These are phyloP conservation scores for Kryptolebias marmoratus DNA, from an alignment of 2,113 vertebrate genomes.

Conservation along the genomic window DNA sequence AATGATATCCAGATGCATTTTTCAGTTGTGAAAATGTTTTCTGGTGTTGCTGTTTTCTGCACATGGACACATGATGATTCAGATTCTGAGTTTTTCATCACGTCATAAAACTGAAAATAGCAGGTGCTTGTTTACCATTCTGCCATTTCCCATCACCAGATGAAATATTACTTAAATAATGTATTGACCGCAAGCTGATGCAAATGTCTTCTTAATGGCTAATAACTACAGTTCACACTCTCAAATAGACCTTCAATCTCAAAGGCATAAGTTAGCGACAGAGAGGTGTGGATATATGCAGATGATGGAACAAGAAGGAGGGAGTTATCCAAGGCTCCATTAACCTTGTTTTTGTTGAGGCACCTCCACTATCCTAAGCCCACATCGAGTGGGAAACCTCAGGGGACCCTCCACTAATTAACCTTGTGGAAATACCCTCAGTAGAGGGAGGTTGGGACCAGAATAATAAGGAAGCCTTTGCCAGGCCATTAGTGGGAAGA, in stretches of 20 bases:
- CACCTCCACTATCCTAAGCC: constrained; percentile 79
- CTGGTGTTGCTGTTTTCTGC: constrained; percentile 43
- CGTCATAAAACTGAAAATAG: constrained; percentile 53
- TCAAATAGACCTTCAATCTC: constrained; percentile 45
- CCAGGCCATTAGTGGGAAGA: constrained; percentile 78
- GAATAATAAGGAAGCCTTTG: constrained; percentile 81
- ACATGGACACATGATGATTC: constrained; percentile 61
- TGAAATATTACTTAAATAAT: constrained; percentile 69
- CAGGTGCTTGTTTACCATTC: constrained; percentile 58
- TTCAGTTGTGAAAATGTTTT: constrained; percentile 60
- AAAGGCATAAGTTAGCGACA: constrained; percentile 52
- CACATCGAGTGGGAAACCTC: constrained; percentile 73
- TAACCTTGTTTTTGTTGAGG: constrained; percentile 81
- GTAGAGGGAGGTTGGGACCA: constrained; percentile 69
- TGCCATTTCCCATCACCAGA: constrained; percentile 46
- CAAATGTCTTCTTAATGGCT: constrained; percentile 63
- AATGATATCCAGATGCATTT: constrained; percentile 65
- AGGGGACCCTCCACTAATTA: constrained; percentile 82
- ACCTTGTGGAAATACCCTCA: constrained; percentile 82
- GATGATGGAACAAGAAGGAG: constrained; percentile 45
- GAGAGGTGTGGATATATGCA: constrained; percentile 48
- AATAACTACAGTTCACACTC: constrained; percentile 53
- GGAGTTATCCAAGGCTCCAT: constrained; percentile 72
- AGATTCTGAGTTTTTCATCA: constrained; percentile 39
- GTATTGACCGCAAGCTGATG: constrained; percentile 62